These are phyloP conservation scores for Eupithecia subfuscata DNA, from an alignment of 2,888 invertebrate genomes.

Conservation along the genomic window DNA sequence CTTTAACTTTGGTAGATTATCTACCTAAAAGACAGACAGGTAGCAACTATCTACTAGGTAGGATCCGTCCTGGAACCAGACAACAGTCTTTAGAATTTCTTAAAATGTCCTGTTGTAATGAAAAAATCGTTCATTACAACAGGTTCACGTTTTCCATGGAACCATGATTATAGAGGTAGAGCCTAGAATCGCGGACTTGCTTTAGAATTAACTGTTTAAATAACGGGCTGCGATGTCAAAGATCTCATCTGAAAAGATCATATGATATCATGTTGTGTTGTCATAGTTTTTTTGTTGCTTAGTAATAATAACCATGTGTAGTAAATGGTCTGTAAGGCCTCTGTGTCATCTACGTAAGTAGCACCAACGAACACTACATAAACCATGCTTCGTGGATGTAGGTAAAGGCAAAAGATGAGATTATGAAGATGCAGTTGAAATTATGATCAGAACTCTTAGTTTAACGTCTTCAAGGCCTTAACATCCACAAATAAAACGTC, in stretches of 20 bases:
- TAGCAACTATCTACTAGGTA: neutral
- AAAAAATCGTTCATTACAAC: neutral
- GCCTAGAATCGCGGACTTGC: neutral
- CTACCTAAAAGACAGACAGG: neutral
- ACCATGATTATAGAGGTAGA: neutral
- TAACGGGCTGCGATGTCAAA: slow-evolving; percentile 3
- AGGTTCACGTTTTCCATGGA: neutral
- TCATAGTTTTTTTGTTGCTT: neutral
- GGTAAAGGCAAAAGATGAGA: neutral
- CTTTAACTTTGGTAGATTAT: too few species aligned
- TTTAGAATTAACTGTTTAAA: neutral
- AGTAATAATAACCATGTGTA: neutral
- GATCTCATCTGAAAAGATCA: neutral
- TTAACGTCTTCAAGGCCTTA: too few species aligned
- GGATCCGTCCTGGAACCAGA: neutral
- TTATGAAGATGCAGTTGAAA: neutral
- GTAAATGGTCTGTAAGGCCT: neutral
- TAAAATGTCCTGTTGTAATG: neutral
- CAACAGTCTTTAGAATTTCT: too few species aligned
- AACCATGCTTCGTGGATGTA: neutral
- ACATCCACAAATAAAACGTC: too few species aligned
- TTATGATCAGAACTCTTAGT: too few species aligned
- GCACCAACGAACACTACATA: neutral
- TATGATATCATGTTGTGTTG: neutral
- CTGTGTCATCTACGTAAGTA: neutral